Evolutionary conservation across 2,888 invertebrate species (phyloP).

Genomic region (Deilephila porcellus): DNA sequence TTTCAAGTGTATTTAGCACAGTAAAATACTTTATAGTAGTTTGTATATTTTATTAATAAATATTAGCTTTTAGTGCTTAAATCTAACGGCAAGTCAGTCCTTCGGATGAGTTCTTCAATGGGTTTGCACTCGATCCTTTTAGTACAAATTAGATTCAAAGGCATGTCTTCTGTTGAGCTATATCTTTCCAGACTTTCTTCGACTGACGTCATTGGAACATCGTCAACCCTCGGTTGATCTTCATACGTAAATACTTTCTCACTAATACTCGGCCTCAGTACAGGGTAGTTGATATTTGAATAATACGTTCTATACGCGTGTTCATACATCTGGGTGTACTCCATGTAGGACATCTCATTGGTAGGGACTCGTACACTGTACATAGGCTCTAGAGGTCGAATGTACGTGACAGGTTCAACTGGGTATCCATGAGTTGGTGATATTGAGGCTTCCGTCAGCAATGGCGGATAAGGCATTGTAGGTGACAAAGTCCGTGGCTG

Average conservation of each 20-base stretch:
- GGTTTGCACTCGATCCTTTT: slow-evolving; percentile 69
- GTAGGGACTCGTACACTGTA: slow-evolving; percentile 70
- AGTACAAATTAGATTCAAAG: slow-evolving; percentile 74
- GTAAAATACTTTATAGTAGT: background rate
- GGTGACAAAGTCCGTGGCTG: slow-evolving; percentile 58
- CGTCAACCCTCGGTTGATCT: slow-evolving; percentile 52
- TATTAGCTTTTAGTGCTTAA: slow-evolving; percentile 84
- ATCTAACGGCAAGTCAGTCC: slow-evolving; percentile 85
- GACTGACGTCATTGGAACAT: slow-evolving; percentile 49
- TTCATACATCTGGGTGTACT: slow-evolving; percentile 78
- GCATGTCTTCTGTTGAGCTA: slow-evolving; percentile 60
- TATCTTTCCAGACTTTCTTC: slow-evolving; percentile 45
- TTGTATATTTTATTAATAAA: slow-evolving; percentile 38
- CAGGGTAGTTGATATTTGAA: slow-evolving; percentile 63
- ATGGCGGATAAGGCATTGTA: slow-evolving; percentile 53
- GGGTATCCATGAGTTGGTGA: slow-evolving; percentile 52
- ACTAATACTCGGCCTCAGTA: slow-evolving; percentile 59
- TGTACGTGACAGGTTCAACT: slow-evolving; percentile 62
- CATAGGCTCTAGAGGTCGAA: slow-evolving; percentile 61
- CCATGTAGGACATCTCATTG: slow-evolving; percentile 73
- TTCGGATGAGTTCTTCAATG: slow-evolving; percentile 71
- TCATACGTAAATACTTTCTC: slow-evolving; percentile 68
- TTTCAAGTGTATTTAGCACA: background rate
- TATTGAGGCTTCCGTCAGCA: slow-evolving; percentile 51
- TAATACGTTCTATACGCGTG: slow-evolving; percentile 75